Percentiles rank a stretch among this genome's conserved stretches.
Conservation (phyloP, 2,888 invertebrate genomes). For the Gibbula magus region DNA sequence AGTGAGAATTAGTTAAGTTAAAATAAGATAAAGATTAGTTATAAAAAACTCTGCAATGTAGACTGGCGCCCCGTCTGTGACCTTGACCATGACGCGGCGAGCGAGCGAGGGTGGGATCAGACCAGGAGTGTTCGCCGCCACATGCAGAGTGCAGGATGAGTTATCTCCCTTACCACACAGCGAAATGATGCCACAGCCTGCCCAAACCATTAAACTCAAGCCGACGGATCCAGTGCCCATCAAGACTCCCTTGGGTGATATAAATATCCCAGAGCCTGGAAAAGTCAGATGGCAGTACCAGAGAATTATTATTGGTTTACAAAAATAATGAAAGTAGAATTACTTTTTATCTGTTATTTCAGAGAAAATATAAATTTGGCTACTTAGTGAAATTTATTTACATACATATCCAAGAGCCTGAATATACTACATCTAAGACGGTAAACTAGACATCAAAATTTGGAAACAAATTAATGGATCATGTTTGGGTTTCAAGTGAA, state of each 20-base stretch:
- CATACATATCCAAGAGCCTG: no score
- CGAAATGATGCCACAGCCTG: slow-evolving; percentile 92
- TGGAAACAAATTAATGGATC: no score
- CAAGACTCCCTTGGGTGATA: slow-evolving; percentile 95
- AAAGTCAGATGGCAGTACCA: neutral
- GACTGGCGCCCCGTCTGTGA: neutral
- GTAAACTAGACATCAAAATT: no score
- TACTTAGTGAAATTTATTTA: no score
- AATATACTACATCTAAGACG: no score
- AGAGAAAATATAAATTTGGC: no score
- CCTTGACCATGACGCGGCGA: neutral
- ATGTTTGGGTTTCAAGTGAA: no score
- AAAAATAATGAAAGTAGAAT: no score
- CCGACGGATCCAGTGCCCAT: slow-evolving; percentile 90
- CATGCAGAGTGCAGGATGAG: neutral
- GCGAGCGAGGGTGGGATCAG: neutral
- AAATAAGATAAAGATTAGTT: neutral
- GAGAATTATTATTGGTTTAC: neutral
- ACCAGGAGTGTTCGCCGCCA: neutral
- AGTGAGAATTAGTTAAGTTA: no score
- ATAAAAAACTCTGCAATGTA: neutral
- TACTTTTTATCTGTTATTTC: no score
- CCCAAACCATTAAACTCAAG: slow-evolving; percentile 95
- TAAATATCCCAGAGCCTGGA: slow-evolving; percentile 96
- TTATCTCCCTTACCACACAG: slow-evolving; percentile 83